Percentiles rank a stretch among this genome's conserved stretches.
phyloP scores from a whole-genome alignment of 2,888 invertebrate species.

The Sinelater perroti region DNA sequence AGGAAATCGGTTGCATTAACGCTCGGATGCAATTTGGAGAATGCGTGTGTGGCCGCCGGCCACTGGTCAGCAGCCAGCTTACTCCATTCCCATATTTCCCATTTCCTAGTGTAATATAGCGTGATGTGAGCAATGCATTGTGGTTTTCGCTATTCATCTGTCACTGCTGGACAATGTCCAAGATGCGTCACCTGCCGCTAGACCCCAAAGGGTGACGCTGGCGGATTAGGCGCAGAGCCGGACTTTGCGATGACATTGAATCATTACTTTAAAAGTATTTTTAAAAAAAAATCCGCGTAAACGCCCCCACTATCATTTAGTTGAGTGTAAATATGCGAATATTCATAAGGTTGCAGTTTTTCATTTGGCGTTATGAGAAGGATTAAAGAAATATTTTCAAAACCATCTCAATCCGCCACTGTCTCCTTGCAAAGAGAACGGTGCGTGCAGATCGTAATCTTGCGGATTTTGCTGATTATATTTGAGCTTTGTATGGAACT shows the following conservation, averaged over 20 bases:
- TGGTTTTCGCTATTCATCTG: constrained; percentile 55
- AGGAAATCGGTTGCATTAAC: constrained; percentile 24
- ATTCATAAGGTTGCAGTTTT: background rate
- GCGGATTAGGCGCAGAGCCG: constrained; percentile 36
- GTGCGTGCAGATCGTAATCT: constrained; percentile 55
- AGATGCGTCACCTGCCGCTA: constrained; percentile 55
- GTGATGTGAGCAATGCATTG: constrained; percentile 57
- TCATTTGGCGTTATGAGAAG: background rate
- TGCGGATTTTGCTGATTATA: constrained; percentile 51
- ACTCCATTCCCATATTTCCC: constrained; percentile 49
- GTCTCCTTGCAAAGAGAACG: constrained; percentile 38
- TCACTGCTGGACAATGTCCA: constrained; percentile 57
- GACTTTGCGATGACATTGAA: constrained; percentile 10
- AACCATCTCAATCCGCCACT: constrained; percentile 35
- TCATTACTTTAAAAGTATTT: background rate
- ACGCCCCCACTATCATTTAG: background rate
- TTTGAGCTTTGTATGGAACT: constrained; percentile 50
- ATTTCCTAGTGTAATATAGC: constrained; percentile 56
- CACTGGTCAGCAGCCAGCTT: constrained; percentile 38
- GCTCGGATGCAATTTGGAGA: constrained; percentile 24
- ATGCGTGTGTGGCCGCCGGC: constrained; percentile 47
- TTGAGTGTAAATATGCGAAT: too few relatives aligned
- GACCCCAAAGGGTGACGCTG: constrained; percentile 35
- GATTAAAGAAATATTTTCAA: background rate
- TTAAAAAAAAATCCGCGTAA: background rate